Percentiles rank a stretch among this genome's conserved stretches.
Evolutionary conservation across 2,113 vertebrate genomes (phyloP).

Genomic region (Gallinago paraguaiae): DNA sequence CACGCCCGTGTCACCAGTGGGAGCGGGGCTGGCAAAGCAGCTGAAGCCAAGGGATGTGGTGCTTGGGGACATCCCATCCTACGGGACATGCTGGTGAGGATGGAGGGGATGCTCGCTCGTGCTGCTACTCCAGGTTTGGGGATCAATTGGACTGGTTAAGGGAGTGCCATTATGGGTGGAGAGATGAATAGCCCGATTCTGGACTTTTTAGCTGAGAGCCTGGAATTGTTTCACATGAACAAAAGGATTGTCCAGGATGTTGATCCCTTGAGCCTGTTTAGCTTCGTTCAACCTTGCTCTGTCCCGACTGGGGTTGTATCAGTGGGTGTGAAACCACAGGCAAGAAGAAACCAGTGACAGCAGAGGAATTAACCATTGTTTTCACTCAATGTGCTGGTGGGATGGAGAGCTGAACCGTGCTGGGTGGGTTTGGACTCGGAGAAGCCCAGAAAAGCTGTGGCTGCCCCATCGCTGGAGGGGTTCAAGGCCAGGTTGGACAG

Average conservation of each 20-base stretch:
- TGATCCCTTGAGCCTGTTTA: background rate
- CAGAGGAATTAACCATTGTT: background rate
- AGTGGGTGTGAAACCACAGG: background rate
- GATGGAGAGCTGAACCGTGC: accelerated
- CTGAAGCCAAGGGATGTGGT: background rate
- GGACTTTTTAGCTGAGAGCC: background rate
- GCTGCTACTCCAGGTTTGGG: background rate
- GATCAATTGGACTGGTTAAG: background rate
- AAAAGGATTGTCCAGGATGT: background rate
- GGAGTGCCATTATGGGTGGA: background rate
- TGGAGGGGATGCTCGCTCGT: accelerated
- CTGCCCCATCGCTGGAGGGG: too few relatives aligned
- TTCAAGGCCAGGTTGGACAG: too few relatives aligned
- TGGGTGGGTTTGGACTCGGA: background rate
- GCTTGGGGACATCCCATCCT: background rate
- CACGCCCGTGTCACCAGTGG: background rate
- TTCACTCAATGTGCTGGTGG: accelerated
- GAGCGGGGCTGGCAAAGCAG: background rate
- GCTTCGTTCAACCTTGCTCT: background rate
- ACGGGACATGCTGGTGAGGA: accelerated
- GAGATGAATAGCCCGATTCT: background rate
- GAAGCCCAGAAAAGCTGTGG: too few relatives aligned
- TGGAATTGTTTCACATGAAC: background rate
- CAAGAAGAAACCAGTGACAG: background rate
- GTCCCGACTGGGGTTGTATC: background rate